Evolutionary conservation across 2,797 vertebrate species (phyloP), one percentile per base, ranked within the genome.

Genomic region (Martes flavigula): DNA sequence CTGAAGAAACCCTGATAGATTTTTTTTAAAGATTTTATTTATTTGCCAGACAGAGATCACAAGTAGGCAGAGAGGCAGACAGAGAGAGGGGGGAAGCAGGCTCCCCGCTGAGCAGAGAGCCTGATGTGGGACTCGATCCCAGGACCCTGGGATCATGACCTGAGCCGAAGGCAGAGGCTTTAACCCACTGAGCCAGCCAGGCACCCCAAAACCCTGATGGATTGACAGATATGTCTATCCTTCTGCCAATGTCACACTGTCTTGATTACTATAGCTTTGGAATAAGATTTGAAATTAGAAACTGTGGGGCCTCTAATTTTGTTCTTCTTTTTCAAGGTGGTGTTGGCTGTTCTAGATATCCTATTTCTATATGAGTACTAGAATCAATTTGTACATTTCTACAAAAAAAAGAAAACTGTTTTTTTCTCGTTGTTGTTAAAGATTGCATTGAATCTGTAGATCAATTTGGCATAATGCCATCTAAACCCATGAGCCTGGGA

Each of bases 91-190:
- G 48, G 48, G 48, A 51, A 51, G 48, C 48, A 51, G 48, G 14
- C 48, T 15, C 48, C 48, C 48, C 14, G 4, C 48, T 51, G 48
- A 51, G 48, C 48, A 17, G 15, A 51, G 15, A 51, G 48, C 48
- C 48, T 17, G 14, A 51, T 51, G 14, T 0, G 1, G 15, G 48
- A 15, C 14, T 1, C 15, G 0, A 0, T 51, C 48, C 48, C 48
- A 51, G 48, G 48, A 51, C 14, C 15, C 48, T 51, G 48, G 15
- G 14, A 51, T 15, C 48, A 51, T 51, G 48, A 51, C 48, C 14
- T 51, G 48, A 51, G 48, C 14, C 48, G 0, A 51, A 15, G 48
- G 14, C 48, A 51, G 48, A 51, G 48, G 14, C 4, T 51, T 51
- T 51, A 51, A 51, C 14, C 48, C 48, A 51, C 48, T 51, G 48